Percentiles rank a stretch among this genome's conserved stretches.
Evolutionary conservation across 2,113 vertebrate species (phyloP).

Genomic region (Jaculus jaculus): DNA sequence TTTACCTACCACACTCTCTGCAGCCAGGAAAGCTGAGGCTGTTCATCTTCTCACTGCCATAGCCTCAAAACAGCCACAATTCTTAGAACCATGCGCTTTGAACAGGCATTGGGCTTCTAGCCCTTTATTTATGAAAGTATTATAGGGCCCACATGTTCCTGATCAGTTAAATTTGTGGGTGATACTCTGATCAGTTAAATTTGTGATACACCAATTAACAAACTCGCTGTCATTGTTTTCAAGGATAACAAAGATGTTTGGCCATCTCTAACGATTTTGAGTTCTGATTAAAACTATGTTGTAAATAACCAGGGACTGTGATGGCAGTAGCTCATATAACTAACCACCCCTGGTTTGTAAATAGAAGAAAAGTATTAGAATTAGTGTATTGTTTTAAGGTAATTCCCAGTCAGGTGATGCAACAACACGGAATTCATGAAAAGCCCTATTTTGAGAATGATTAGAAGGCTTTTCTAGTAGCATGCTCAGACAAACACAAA

Average conservation of each 20-base stretch:
- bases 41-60: not conserved
- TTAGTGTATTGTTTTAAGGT: not conserved
- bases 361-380: not conserved
- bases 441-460: not conserved
- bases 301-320: not conserved
- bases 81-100: not conserved
- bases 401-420: not conserved
- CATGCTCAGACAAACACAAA: not conserved
- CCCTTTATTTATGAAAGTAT: not conserved
- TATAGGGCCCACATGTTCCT: not conserved
- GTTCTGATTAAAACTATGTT: not conserved
- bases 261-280: not conserved
- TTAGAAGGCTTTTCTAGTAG: not conserved
- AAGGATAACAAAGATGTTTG: not conserved
- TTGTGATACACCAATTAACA: not conserved
- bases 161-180: not conserved
- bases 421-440: not conserved
- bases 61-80: no score
- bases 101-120: not conserved
- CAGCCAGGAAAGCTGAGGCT: not conserved
- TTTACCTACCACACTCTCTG: not conserved
- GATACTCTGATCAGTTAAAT: not conserved
- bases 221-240: not conserved
- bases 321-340: not conserved
- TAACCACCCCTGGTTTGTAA: not conserved